phyloP scores from a whole-genome alignment of 2,113 vertebrate species.

The Oreotrochilus melanogaster region DNA sequence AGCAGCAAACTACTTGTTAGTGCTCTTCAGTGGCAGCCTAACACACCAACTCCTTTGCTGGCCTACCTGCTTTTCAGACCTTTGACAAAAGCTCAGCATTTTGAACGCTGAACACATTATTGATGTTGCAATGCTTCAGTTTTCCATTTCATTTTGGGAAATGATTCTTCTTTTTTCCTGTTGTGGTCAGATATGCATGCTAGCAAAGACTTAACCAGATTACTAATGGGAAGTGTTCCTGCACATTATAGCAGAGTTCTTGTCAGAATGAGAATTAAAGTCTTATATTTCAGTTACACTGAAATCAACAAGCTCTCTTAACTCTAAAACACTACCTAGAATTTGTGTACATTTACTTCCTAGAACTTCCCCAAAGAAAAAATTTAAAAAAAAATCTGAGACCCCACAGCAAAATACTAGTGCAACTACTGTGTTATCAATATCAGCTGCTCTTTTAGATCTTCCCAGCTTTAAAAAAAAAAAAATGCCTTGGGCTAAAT shows the following conservation, averaged over 20 bases:
- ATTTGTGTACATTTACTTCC: neutral
- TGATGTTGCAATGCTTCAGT: neutral
- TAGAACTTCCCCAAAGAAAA: neutral
- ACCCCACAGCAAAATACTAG: neutral
- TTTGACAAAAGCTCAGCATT: neutral
- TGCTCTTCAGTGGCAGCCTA: neutral
- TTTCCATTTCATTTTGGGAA: neutral
- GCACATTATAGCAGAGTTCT: neutral
- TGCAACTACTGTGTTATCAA: neutral
- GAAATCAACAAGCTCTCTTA: neutral
- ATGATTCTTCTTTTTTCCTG: neutral
- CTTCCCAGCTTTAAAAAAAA: neutral
- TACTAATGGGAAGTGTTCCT: conserved; percentile 14
- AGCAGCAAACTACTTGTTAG: neutral
- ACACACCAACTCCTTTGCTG: neutral
- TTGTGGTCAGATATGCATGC: neutral
- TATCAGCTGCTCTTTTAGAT: neutral
- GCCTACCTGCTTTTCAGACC: neutral
- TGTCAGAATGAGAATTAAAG: neutral
- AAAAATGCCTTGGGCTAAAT: neutral
- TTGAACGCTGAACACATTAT: neutral
- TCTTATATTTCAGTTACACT: neutral
- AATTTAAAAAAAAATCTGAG: neutral
- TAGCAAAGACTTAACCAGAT: neutral
- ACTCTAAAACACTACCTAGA: neutral